Conservation (phyloP, 2,888 invertebrate species). For the Cistogaster globosa region DNA sequence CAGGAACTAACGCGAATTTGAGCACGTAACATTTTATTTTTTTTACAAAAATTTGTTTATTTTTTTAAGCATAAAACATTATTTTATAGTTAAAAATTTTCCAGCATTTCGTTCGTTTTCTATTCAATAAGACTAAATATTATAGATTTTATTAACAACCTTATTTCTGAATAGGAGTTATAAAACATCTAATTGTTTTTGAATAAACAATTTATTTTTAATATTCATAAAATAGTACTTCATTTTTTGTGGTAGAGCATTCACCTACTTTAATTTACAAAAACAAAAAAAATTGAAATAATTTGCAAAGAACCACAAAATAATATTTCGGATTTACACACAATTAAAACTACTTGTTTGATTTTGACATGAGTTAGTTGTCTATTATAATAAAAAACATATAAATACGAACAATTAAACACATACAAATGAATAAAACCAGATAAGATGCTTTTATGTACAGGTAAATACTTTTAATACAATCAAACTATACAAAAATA, state of each 20-base stretch:
- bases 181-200: not conserved
- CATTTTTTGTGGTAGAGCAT: not conserved
- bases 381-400: not conserved
- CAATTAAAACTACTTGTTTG: not conserved
- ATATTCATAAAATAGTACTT: not conserved
- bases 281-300: not conserved
- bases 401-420: constrained; percentile 15
- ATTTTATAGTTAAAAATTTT: no score
- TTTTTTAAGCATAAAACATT: no score
- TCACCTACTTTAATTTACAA: not conserved
- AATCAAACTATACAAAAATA: constrained; percentile 21
- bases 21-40: no score
- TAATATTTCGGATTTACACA: not conserved
- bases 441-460: not conserved
- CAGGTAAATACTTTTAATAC: constrained; percentile 8
- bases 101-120: no score
- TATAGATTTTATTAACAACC: no score
- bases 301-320: not conserved
- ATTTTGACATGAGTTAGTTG: not conserved
- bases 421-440: not conserved
- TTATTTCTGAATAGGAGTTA: no score
- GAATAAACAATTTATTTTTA: not conserved
- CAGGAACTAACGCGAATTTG: no score
- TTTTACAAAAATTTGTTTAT: no score
- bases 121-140: no score